phyloP scores from a whole-genome alignment of 2,888 invertebrate species.

The Phyllotreta cruciferae region DNA sequence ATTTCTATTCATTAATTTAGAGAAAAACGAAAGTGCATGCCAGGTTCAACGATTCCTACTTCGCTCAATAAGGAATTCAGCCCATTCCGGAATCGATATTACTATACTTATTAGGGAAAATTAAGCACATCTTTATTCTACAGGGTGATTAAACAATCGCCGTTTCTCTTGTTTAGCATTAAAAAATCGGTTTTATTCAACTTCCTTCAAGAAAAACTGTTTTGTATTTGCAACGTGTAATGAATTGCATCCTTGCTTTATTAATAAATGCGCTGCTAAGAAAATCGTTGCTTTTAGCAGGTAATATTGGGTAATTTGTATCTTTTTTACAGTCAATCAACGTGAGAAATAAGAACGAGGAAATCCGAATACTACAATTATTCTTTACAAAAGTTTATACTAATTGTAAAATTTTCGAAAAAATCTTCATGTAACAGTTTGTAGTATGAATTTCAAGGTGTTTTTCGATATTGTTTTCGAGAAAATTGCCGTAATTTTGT shows the following conservation, averaged over 20 bases:
- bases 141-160: neutral
- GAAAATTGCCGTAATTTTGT: too few species aligned
- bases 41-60: constrained; percentile 21
- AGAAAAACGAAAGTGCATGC: constrained; percentile 29
- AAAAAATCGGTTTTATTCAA: neutral
- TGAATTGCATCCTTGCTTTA: constrained; percentile 7
- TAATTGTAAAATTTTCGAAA: too few species aligned
- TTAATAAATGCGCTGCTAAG: constrained; percentile 19
- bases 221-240: neutral
- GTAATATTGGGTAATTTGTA: constrained; percentile 13
- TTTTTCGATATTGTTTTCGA: too few species aligned
- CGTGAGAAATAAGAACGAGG: constrained; percentile 16
- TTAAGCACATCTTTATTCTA: constrained; percentile 14
- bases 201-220: neutral
- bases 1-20: constrained; percentile 21
- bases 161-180: neutral
- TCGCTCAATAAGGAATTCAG: constrained; percentile 22
- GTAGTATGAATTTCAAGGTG: too few species aligned
- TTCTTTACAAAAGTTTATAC: neutral
- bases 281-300: constrained; percentile 19
- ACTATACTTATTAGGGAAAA: constrained; percentile 17
- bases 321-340: constrained; percentile 5
- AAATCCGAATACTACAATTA: constrained; percentile 18
- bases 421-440: too few species aligned
- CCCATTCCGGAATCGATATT: constrained; percentile 17